Percentiles rank a stretch among this genome's conserved stretches.
phyloP scores from a whole-genome alignment of 2,888 invertebrate species.

The Erebia aethiops region DNA sequence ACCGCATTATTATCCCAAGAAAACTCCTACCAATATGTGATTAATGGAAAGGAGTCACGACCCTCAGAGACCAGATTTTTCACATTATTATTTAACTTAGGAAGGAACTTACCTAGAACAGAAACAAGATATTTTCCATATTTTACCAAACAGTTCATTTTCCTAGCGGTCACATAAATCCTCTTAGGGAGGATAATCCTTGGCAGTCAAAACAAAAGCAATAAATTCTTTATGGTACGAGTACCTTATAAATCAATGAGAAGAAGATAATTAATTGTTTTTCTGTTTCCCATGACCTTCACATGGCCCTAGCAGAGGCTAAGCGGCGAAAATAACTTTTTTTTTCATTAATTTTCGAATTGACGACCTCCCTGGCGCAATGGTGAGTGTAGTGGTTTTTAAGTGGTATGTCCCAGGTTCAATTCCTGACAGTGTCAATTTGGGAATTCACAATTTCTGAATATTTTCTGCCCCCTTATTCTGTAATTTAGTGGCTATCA shows the following conservation, averaged over 20 bases:
- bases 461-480: no score
- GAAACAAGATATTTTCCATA: not conserved
- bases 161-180: not conserved
- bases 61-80: no score
- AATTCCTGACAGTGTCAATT: no score
- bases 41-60: no score
- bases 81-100: not conserved
- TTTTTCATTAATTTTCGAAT: not conserved
- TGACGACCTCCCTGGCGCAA: no score
- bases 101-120: not conserved
- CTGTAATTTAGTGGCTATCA: no score
- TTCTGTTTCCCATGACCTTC: constrained; percentile 14
- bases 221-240: constrained; percentile 27
- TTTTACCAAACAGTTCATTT: not conserved
- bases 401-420: no score
- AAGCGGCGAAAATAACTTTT: constrained; percentile 2
- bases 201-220: constrained; percentile 22
- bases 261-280: constrained; percentile 25
- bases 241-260: constrained; percentile 29
- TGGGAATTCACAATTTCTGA: no score
- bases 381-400: no score
- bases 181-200: constrained; percentile 5
- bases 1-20: no score
- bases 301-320: not conserved
- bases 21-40: no score